Conservation (phyloP, 2,113 vertebrate genomes). For the Syngnathus floridae region DNA sequence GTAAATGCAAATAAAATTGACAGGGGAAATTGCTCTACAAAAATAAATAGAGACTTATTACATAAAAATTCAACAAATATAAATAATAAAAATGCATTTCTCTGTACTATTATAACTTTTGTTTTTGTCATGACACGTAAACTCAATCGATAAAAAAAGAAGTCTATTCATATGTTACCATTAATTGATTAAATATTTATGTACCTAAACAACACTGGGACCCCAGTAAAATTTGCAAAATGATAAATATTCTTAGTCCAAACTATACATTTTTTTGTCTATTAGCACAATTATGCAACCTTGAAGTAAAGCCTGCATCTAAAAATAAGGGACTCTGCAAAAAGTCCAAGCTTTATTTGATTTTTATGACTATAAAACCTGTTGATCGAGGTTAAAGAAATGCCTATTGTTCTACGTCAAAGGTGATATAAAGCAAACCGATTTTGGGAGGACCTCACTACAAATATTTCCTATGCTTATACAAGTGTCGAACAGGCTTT, state of each 20-base stretch:
- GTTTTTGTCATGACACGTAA: background rate
- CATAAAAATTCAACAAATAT: background rate
- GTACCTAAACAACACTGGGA: background rate
- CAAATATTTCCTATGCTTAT: conserved; percentile 48
- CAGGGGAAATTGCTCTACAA: background rate
- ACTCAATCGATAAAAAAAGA: background rate
- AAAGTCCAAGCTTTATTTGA: background rate
- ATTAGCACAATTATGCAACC: background rate
- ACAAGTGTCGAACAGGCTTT: conserved; percentile 59
- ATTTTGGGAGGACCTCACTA: conserved; percentile 29
- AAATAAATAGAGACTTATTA: background rate
- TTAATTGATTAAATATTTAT: background rate
- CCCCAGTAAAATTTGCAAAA: background rate
- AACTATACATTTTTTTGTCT: background rate
- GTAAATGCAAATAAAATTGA: background rate
- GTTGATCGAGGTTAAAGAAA: background rate
- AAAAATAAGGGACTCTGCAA: background rate
- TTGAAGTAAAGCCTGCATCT: background rate
- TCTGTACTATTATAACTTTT: background rate
- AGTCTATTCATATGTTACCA: background rate
- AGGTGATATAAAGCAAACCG: background rate
- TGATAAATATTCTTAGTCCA: background rate
- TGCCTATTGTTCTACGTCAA: background rate
- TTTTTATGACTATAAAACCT: background rate
- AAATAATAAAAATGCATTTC: background rate